Base-by-base conservation (phyloP, 37 sponge, comb jelly and placozoan species). In the Ianthella basta region DNA sequence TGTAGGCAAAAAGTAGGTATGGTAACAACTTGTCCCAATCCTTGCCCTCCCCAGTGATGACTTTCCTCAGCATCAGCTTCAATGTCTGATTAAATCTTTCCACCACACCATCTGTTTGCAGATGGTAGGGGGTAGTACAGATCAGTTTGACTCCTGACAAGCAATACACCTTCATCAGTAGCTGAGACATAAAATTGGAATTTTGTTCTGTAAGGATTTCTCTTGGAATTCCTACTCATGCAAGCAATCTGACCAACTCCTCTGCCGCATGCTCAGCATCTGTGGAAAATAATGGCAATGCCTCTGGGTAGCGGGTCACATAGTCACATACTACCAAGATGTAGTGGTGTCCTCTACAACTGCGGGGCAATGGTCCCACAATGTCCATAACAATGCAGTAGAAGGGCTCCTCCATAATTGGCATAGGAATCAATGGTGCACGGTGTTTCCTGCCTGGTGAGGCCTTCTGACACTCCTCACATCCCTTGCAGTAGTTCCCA, bases 161-260 rank as follows among this genome's bases (percentile, higher is more conserved):
- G 23, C 65, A 8, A 57, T 87, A 83, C 0, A 91, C n/a, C 33
- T 91, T 85, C 15, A 59, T 37, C 20, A 91, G 63, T 1, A 87
- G 64, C 13, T 60, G 3, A 10, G 84, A 87, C 23, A 75, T 91
- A 38, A 91, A 87, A 69, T 87, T 84, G 19, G 82, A 78, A 27
- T 82, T 85, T 84, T 91, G 88, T 21, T 91, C 91, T 0, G 91
- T 83, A 23, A 87, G 79, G 10, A 91, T 87, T 40, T 87, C 85
- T 50, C 78, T 23, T 55, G 88, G 88, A 18, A 91, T 32, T 50
- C 91, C 88, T n/a, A 83, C 73, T 67, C 85, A 40, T 15, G 88
- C 6, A 56, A 91, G 84, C 23, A 85, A 23, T 19, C 44, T 70
- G 0, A 81, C 1, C 30, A 91, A 56, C 29, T 65, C 82, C 59